Evolutionary conservation across 2,888 invertebrate genomes (phyloP), one percentile per base, ranked within the genome.

Genomic region (Agriotes lineatus): DNA sequence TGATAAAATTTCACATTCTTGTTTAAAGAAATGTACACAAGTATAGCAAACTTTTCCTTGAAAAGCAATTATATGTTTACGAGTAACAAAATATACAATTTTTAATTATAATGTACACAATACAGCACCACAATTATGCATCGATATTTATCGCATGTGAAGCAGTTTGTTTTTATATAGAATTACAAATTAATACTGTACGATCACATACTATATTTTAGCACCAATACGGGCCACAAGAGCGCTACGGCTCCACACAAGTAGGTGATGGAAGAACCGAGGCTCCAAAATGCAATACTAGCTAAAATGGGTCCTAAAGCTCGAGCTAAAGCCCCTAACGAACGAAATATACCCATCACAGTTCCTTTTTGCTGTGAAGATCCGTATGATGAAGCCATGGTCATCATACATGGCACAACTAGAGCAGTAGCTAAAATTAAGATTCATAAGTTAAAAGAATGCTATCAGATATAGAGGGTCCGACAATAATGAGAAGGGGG

Each of bases 401-500:
- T 94, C 78, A 96, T 98, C 86, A 99, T 89, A 80, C 96, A 96
- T 9, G 99, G 97, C 18, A 99, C 97, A 25, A 97, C 96, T 83
- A 96, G 91, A n/a, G 95, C 93, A 7, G 94, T 95, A 14, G 94
- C 93, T 93, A 76, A 30, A 84, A 82, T 66, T 64, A 75, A 78
- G 14, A 37, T 35, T 10, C 35, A 35, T 69, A 35, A 35, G n/a
- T 35, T 35, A n/a, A n/a, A n/a, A n/a, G n/a, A 35, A 10, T 35
- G 5, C 7, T n/a, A 10, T 6, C n/a, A 35, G 10, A 30, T 30
- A 6, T 30, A 6, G 9, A 30, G 9, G 30, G 9, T 6, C 30
- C 9, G 4, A 6, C 9, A 30, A 30, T 6, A 30, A 30, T 30
- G 30, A 30, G 9, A 6, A 30, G 30, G 9, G 9, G 30, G 5